A percentile compares a stretch with the other conserved stretches of the same genome.
phyloP scores from a whole-genome alignment of 1,140 invertebrate genomes.

The Tigriopus japonicus region DNA sequence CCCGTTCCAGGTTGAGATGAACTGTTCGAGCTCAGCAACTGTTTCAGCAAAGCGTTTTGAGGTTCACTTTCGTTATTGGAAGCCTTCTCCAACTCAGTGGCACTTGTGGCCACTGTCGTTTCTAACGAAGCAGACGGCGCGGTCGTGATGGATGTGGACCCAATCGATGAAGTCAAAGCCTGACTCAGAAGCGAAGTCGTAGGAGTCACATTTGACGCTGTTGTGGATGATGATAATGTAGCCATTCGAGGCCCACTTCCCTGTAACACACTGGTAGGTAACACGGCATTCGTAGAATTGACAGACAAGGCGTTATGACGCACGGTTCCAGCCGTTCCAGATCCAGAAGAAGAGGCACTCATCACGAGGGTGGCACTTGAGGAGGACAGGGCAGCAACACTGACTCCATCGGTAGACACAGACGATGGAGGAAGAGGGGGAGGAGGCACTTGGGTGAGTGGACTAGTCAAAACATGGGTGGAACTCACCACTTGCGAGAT shows the following conservation, averaged over 20 bases:
- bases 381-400: too few relatives aligned
- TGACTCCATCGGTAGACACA: too few relatives aligned
- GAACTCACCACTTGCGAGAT: neutral
- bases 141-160: neutral
- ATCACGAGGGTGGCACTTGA: neutral
- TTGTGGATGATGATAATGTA: neutral
- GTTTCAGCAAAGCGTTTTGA: constrained; percentile 11
- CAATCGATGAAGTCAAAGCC: neutral
- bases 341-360: neutral
- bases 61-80: neutral
- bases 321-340: constrained; percentile 1
- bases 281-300: constrained; percentile 2
- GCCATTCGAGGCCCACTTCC: neutral
- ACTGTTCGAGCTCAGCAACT: constrained; percentile 6
- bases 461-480: neutral
- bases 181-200: constrained; percentile 11
- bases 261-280: neutral
- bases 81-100: neutral
- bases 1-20: neutral
- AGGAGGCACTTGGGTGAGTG: neutral
- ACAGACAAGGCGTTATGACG: constrained; percentile 2
- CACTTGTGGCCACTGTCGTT: too few relatives aligned
- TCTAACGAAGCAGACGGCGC: too few relatives aligned
- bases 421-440: too few relatives aligned
- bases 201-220: neutral